These are phyloP conservation scores for Nomada goodeniana DNA, from an alignment of 2,888 invertebrate genomes.

Conservation along the genomic window DNA sequence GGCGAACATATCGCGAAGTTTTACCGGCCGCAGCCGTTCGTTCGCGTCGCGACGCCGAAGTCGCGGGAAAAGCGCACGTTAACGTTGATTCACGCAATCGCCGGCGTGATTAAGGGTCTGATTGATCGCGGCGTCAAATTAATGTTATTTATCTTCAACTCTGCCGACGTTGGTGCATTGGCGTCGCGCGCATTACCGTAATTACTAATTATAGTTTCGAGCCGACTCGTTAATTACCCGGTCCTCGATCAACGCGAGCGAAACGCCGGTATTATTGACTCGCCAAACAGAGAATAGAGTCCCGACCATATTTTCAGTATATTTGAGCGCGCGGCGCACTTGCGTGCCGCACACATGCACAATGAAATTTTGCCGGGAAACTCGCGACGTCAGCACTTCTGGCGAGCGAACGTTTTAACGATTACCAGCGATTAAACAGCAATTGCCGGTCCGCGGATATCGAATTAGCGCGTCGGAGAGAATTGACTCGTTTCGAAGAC, in stretches of 20 bases:
- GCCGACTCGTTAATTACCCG: constrained; percentile 69
- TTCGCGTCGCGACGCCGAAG: not conserved
- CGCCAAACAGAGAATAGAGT: constrained; percentile 72
- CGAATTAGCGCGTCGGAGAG: constrained; percentile 46
- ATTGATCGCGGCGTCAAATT: constrained; percentile 63
- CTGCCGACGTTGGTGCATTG: constrained; percentile 43
- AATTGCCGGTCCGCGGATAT: constrained; percentile 33
- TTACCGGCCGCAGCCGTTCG: not conserved
- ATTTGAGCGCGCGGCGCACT: constrained; percentile 60
- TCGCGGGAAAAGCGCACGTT: constrained; percentile 17
- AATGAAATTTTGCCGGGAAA: constrained; percentile 56
- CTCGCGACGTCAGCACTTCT: constrained; percentile 53
- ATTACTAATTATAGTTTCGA: constrained; percentile 73
- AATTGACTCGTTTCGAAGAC: not conserved
- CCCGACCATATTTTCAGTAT: constrained; percentile 69
- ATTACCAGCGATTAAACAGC: constrained; percentile 56
- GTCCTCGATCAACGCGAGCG: constrained; percentile 53
- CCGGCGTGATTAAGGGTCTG: constrained; percentile 59
- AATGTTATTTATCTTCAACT: constrained; percentile 69
- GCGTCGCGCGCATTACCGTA: constrained; percentile 65
- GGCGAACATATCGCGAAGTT: not conserved
- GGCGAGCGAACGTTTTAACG: constrained; percentile 45
- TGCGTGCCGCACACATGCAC: constrained; percentile 23
- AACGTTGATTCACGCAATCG: constrained; percentile 40
- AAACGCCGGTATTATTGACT: constrained; percentile 72